phyloP scores from a whole-genome alignment of 2,113 vertebrate species.

The Mixornis gularis region DNA sequence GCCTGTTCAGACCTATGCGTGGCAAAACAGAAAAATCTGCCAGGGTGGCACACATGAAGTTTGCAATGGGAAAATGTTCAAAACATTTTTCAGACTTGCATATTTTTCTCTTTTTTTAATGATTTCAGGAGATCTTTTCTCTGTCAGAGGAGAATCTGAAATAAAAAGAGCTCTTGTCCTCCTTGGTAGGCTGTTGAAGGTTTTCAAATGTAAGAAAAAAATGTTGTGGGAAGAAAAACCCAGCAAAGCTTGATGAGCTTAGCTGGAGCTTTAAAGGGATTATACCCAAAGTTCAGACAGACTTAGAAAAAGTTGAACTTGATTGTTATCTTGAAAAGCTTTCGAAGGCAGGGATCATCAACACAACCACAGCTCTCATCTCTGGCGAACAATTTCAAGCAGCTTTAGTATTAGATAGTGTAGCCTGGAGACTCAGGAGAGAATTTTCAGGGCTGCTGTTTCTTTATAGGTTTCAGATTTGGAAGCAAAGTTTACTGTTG shows the following conservation, averaged over 20 bases:
- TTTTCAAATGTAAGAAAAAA: constrained; percentile 53
- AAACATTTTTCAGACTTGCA: background rate
- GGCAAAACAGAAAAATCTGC: background rate
- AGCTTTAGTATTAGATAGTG: constrained; percentile 66
- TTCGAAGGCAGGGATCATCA: constrained; percentile 55
- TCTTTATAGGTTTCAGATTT: constrained; percentile 51
- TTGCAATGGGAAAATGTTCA: background rate
- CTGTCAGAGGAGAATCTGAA: background rate
- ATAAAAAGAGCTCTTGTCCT: constrained; percentile 26
- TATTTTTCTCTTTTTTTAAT: background rate
- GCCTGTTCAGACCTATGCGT: background rate
- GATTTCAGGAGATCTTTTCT: background rate
- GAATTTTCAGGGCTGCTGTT: constrained; percentile 25
- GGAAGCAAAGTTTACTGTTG: constrained; percentile 35
- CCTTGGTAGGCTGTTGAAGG: constrained; percentile 31
- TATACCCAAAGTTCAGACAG: constrained; percentile 64
- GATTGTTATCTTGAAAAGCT: constrained; percentile 62
- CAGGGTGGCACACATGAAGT: background rate
- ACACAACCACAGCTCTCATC: constrained; percentile 34
- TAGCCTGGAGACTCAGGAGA: constrained; percentile 2
- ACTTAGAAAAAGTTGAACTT: constrained; percentile 65
- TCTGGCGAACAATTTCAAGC: constrained; percentile 67
- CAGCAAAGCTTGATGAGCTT: constrained; percentile 56
- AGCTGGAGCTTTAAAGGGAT: constrained; percentile 67
- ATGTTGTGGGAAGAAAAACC: constrained; percentile 27